Percentiles rank a stretch among this genome's conserved stretches.
phyloP scores from a whole-genome alignment of 2,797 vertebrate genomes.

The Serranus cabrilla region DNA sequence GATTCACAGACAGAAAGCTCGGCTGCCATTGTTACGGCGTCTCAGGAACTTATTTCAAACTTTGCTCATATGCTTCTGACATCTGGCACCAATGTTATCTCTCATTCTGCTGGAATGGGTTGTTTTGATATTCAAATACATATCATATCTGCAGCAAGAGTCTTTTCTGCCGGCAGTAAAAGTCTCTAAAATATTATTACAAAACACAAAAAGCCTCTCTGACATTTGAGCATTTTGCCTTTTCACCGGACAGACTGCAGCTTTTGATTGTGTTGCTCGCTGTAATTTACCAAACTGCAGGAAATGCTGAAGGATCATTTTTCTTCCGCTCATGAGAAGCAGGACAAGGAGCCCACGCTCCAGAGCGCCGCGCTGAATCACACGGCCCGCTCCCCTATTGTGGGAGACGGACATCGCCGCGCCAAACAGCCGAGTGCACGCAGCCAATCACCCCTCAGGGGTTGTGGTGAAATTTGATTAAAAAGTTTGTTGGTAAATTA shows the following conservation, averaged over 20 bases:
- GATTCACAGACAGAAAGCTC: background rate
- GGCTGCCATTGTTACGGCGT: background rate
- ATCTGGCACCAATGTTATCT: background rate
- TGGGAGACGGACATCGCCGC: slow-evolving; percentile 24
- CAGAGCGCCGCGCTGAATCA: slow-evolving; percentile 31
- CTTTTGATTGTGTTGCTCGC: slow-evolving; percentile 22
- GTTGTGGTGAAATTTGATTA: slow-evolving; percentile 68
- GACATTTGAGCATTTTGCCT: slow-evolving; percentile 53
- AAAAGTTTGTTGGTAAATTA: slow-evolving; percentile 78
- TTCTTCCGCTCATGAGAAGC: slow-evolving; percentile 32
- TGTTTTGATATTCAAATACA: slow-evolving; percentile 2
- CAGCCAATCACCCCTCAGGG: slow-evolving; percentile 50
- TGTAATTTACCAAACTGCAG: slow-evolving; percentile 55
- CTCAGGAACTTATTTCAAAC: slow-evolving; percentile 4
- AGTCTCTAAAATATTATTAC: slow-evolving; percentile 18
- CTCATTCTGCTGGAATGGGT: background rate
- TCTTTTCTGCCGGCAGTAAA: slow-evolving; percentile 8
- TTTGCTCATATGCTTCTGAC: background rate
- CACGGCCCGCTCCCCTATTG: background rate
- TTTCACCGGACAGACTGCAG: slow-evolving; percentile 1
- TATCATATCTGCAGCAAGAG: background rate
- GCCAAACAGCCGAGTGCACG: slow-evolving; percentile 3
- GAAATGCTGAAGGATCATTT: slow-evolving; percentile 66
- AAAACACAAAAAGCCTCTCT: slow-evolving; percentile 23
- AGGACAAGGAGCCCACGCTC: background rate